Evolutionary conservation across 2,888 invertebrate species (phyloP).

Genomic region (Leucoma salicis): DNA sequence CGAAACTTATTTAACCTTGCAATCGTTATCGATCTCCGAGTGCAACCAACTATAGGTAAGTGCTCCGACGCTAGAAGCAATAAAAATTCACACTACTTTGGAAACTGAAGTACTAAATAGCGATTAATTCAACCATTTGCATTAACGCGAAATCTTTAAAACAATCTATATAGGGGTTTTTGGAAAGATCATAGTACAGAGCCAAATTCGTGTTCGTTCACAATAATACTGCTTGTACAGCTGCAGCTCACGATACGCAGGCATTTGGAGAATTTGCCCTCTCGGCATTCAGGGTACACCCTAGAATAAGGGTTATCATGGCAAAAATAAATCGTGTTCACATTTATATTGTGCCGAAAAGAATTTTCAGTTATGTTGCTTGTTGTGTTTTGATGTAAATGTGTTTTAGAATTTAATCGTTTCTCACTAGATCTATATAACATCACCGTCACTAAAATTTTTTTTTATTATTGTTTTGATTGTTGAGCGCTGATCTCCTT

Average conservation of each 20-base stretch:
- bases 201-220: slow-evolving; percentile 63
- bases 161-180: slow-evolving; percentile 50
- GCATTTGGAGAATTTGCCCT: slow-evolving; percentile 51
- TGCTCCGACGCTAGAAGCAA: slow-evolving; percentile 21
- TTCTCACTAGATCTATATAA: no score
- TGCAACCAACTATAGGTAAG: background rate
- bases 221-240: slow-evolving; percentile 63
- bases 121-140: slow-evolving; percentile 38
- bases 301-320: slow-evolving; percentile 19
- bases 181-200: slow-evolving; percentile 52
- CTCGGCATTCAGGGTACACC: slow-evolving; percentile 30
- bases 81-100: slow-evolving; percentile 33
- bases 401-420: no score
- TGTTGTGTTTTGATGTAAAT: no score
- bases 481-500: no score
- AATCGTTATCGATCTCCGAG: background rate
- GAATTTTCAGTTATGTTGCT: background rate
- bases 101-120: slow-evolving; percentile 26
- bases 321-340: background rate
- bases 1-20: no score
- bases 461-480: no score
- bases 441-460: no score
- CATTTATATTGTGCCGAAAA: background rate
- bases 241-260: slow-evolving; percentile 61
- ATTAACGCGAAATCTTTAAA: slow-evolving; percentile 43